Evolutionary conservation across 2,113 vertebrate genomes (phyloP), one percentile per base, ranked within the genome.

Genomic region (Ifrita kowaldi): DNA sequence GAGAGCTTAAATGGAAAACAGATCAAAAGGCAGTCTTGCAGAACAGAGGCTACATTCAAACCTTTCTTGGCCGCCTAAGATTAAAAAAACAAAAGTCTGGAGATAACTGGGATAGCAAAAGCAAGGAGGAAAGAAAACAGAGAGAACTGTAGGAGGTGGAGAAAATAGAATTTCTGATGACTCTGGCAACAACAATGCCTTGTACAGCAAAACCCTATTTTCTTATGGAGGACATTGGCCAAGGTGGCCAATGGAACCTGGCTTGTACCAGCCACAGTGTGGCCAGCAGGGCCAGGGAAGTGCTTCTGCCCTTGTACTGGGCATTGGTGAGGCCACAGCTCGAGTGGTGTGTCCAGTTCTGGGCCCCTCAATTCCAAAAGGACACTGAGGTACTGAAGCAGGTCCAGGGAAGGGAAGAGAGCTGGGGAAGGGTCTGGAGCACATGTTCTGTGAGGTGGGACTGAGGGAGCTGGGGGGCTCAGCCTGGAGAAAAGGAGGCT

Each of bases 21-120:
- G 90, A 88, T 65, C 81, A 62, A 84, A 94, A 88, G 76, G 92
- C 82, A 93, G 55, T 42, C 70, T 44, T 70, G 75, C 52, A 96
- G 95, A 95, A 94, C 79, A 96, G 55, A 86, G 90, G 59, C 82
- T 74, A 77, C 47, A 88, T 86, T 96, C 82, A 94, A 96, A 88
- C 59, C 16, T 63, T 83, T 67, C 63, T 70, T 90, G 75, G 78
- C 90, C 0, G 6, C 22, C 30, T 56, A 74, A 88, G 46, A 89
- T 44, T 79, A 59, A 83, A 59, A 67, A 52, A 86, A 35, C 44
- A 78, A 27, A 80, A 75, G 55, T 41, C 52, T 84, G 90, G 60
- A 91, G 91, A 95, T 93, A 93, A 77, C 55, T 77, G 52, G 71
- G 56, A 94, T 44, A 86, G 63, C 55, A 94, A 91, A 95, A 91